Conservation (phyloP, 2,888 invertebrate species). For the Nebria salina region DNA sequence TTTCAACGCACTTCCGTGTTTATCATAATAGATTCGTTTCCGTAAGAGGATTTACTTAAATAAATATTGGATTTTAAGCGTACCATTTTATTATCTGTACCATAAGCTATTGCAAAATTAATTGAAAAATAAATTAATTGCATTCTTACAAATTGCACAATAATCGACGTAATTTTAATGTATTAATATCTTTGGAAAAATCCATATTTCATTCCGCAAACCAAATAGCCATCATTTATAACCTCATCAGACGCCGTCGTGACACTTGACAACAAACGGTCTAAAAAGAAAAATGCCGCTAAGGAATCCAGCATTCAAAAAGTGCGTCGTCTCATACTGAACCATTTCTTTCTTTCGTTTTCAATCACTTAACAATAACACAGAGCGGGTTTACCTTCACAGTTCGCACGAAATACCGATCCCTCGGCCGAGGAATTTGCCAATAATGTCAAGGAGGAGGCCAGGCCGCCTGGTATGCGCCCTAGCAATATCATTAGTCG, state of each 20-base stretch:
- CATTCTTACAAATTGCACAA: too few relatives aligned
- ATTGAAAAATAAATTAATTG: neutral
- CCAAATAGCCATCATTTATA: neutral
- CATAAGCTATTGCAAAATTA: neutral
- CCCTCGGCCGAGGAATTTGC: neutral
- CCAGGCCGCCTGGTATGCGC: neutral
- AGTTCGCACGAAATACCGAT: neutral
- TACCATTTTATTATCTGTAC: neutral
- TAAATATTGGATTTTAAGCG: neutral
- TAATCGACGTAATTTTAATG: too few relatives aligned
- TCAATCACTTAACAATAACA: constrained; percentile 38
- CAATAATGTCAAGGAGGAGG: constrained; percentile 15
- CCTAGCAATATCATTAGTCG: constrained; percentile 34
- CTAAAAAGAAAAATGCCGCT: neutral
- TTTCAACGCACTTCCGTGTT: neutral
- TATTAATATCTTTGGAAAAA: too few relatives aligned
- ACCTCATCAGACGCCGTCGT: neutral
- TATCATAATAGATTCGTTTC: neutral
- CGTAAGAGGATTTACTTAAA: neutral
- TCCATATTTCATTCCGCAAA: neutral
- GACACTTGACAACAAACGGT: neutral
- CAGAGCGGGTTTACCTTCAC: neutral
- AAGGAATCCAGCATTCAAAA: neutral
- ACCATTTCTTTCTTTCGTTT: constrained; percentile 17
- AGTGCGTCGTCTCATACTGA: neutral